These are phyloP conservation scores for Anastatus disparis DNA, from an alignment of 1,140 invertebrate genomes.

Conservation along the genomic window DNA sequence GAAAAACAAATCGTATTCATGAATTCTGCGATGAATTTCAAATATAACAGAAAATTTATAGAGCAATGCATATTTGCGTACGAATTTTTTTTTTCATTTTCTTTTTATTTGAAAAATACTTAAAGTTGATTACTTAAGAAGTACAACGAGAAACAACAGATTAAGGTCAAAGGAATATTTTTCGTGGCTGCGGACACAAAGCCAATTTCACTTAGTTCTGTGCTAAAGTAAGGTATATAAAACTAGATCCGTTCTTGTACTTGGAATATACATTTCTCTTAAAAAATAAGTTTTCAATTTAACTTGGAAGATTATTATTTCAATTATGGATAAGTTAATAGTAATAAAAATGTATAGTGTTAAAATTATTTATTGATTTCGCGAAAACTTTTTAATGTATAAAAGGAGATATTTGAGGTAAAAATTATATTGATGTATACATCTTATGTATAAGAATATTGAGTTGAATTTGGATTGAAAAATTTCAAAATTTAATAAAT, in stretches of 20 bases:
- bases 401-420: too few species aligned
- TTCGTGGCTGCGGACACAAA: not conserved
- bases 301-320: not conserved
- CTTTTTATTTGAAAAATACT: too few species aligned
- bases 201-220: constrained; percentile 3
- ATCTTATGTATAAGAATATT: too few species aligned
- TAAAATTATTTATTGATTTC: too few species aligned
- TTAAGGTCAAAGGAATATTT: not conserved
- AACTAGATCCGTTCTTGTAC: not conserved
- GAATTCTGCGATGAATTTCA: constrained; percentile 36
- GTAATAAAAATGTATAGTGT: too few species aligned
- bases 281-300: not conserved
- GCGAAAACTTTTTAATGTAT: too few species aligned
- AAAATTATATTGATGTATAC: too few species aligned
- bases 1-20: not conserved
- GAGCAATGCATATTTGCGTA: constrained; percentile 12
- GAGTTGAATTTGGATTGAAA: too few species aligned
- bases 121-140: constrained; percentile 18
- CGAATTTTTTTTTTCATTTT: too few species aligned
- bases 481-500: too few species aligned
- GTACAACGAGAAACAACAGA: not conserved
- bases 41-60: constrained; percentile 37
- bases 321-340: not conserved
- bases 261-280: too few species aligned
- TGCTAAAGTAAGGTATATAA: too few species aligned